Base-by-base conservation (phyloP, 2,797 vertebrate species). In the Crenuchus spilurus region DNA sequence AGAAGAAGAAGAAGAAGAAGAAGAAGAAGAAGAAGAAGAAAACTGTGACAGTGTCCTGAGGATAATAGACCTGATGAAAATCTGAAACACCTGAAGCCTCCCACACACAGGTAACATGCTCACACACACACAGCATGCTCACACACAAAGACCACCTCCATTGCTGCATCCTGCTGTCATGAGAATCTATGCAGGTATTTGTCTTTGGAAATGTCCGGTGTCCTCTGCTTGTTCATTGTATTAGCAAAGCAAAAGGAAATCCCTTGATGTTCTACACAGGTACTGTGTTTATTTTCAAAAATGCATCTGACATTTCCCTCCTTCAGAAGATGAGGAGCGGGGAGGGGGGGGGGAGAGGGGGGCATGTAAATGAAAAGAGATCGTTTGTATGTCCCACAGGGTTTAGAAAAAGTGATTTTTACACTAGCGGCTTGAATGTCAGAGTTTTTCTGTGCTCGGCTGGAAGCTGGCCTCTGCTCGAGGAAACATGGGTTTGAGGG, bases 121-220 rank as follows among this genome's bases (percentile, higher is more conserved):
- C 69, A 33, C 20, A 72, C 44, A 48, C 71, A 62, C 26, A 61
- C 66, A 68, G n/a, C 42, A 51, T 69, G 33, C 48, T 64, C 28
- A 55, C 35, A 68, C 48, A 64, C 64, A 69, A 68, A 74, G 48
- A 69, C 70, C n/a, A 65, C 71, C 65, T 63, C 76, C 62, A 74
- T 66, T 28, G 52, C 57, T 24, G 41, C 24, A 39, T 33, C 37
- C 61, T 64, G 24, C 81, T 84, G 71, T 61, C 80, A 83, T 62
- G 74, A 60, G 48, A 51, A 57, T n/a, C 55, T 48, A 88, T 89
- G 85, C 85, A 84, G 78, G 87, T 88, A 86, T 87, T 87, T 88
- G 79, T 70, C 52, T 76, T 70, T 24, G 28, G 57, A 82, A 30
- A 68, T 83, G 86, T 85, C 84, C 81, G 77, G 82, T 77, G 74